Percentiles rank a stretch among this genome's conserved stretches.
Conservation (phyloP, 2,113 vertebrate genomes). For the Cromileptes altivelis region DNA sequence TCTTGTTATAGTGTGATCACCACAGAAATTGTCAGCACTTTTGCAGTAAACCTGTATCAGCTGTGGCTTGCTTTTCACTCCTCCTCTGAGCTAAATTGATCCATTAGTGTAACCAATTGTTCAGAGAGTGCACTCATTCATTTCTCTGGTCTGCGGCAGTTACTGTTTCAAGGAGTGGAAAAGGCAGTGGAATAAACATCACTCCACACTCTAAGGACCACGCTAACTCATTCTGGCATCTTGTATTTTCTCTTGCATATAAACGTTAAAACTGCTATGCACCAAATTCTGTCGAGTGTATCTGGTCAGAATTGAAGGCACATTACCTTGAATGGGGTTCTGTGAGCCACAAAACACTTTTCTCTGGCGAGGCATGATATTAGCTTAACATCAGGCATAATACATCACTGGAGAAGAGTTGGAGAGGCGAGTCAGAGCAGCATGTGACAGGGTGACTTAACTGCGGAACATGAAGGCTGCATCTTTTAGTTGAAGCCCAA, state of each 20-base stretch:
- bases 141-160: constrained; percentile 32
- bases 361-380: constrained; percentile 47
- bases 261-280: constrained; percentile 30
- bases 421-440: background rate
- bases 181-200: constrained; percentile 57
- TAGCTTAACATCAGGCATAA: constrained; percentile 40
- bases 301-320: constrained; percentile 37
- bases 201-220: constrained; percentile 31
- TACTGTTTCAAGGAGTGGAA: constrained; percentile 54
- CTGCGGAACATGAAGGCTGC: constrained; percentile 23
- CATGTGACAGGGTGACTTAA: constrained; percentile 11
- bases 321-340: constrained; percentile 39
- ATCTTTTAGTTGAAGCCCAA: constrained; percentile 24
- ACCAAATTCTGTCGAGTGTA: constrained; percentile 22
- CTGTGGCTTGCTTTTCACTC: constrained; percentile 37
- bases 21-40: constrained; percentile 56
- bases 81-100: constrained; percentile 57
- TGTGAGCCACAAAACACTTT: constrained; percentile 42
- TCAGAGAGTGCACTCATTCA: constrained; percentile 52
- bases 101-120: constrained; percentile 69
- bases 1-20: constrained; percentile 31
- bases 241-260: constrained; percentile 49
- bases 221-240: constrained; percentile 43
- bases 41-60: constrained; percentile 42
- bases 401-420: constrained; percentile 24